Evolutionary conservation across 2,113 vertebrate genomes (phyloP), one percentile per base, ranked within the genome.

Genomic region (Albula goreensis): DNA sequence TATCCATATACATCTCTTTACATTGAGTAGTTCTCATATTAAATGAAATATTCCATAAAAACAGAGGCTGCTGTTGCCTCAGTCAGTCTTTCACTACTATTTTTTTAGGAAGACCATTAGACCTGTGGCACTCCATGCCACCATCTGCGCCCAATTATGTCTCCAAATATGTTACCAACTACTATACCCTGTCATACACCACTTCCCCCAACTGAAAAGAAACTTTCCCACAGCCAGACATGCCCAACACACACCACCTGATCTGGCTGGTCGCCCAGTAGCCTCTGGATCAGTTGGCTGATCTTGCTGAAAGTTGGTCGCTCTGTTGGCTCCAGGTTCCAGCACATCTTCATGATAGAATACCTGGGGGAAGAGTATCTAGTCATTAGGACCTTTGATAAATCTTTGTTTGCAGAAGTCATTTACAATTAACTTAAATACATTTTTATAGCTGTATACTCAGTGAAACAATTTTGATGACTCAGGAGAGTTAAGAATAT

Each of bases 231-330:
- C 52, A 25, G 2, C 41, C 82, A 19, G 56, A 19, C 22, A 13
- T 5, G 49, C 53, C n/a, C 49, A 50, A 63, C 77, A 1, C 41
- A 50, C 17, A 92, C 95, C 86, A 96, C 97, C 91, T 90, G 94
- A 48, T 93, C 93, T 3, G 82, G 77, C 87, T 95, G 6, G 77
- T 94, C 91, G 63, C 89, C 95, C 49, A 96, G 93, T 83, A 97
- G 95, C 66, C 94, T 95, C 90, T 96, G 94, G 51, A 99, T 97
- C 90, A 98, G 94, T 88, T 94, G 94, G 56, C 91, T 78, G 80
- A 99, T 98, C 93, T 98, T 96, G 88, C 93, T 94, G 4, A 99
- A 99, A 1, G 96, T 98, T 0, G 98, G 98, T 66, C 98, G 95
- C 22, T 83, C 89, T 0, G 97, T 98, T 0, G 98, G 96, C 89